Conservation (phyloP, 92 coral and sea anemone genomes). For the Zoanthus solanderi region DNA sequence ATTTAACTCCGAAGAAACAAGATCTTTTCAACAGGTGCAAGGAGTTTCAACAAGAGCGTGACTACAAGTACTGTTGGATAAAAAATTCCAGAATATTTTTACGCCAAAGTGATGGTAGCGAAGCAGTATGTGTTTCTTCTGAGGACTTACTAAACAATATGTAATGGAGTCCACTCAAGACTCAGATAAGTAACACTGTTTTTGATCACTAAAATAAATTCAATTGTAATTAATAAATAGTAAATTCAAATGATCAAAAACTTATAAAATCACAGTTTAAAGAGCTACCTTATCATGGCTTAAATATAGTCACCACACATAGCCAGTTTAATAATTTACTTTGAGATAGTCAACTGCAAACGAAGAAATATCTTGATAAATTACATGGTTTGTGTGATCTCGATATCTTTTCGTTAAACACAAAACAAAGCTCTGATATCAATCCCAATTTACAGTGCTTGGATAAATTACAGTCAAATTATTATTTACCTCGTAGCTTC, state of each 20-base stretch:
- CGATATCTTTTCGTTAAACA: background rate
- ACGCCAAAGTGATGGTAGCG: constrained; percentile 13
- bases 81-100: constrained; percentile 20
- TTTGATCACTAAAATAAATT: background rate
- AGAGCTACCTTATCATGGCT: constrained; percentile 39
- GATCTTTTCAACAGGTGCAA: constrained; percentile 16
- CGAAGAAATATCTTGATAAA: too few species aligned
- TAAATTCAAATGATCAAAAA: background rate
- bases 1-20: background rate
- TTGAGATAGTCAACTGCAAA: constrained; percentile 35
- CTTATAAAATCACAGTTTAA: constrained; percentile 38
- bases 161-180: background rate
- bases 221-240: background rate
- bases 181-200: background rate
- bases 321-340: constrained; percentile 11
- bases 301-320: constrained; percentile 1
- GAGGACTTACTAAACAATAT: constrained; percentile 8
- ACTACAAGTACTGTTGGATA: constrained; percentile 36
- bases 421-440: constrained; percentile 3
- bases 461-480: constrained; percentile 28
- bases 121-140: background rate
- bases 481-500: constrained; percentile 25
- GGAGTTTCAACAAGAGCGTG: constrained; percentile 34
- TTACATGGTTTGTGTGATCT: too few species aligned
- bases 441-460: background rate